Percentiles rank a stretch among this genome's conserved stretches.
Evolutionary conservation across 2,797 vertebrate genomes (phyloP).

Genomic region (Hozukius guyotensis): DNA sequence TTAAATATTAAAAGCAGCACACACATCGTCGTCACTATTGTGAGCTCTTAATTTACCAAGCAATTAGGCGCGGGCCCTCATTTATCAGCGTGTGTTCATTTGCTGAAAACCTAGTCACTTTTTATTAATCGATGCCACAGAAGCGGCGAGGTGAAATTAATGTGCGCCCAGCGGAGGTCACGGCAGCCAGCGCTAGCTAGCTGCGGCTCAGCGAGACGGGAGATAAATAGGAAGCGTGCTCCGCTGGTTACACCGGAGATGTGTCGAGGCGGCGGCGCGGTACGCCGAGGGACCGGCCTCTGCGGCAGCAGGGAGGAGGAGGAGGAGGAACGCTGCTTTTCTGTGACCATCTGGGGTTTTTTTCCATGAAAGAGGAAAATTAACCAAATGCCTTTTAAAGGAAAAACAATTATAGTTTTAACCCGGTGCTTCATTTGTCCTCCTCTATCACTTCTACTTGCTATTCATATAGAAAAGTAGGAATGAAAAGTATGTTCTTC

Average conservation of each 20-base stretch:
- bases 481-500: neutral
- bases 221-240: conserved; percentile 90
- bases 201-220: conserved; percentile 79
- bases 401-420: conserved; percentile 80
- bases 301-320: conserved; percentile 70
- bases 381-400: conserved; percentile 70
- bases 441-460: conserved; percentile 1
- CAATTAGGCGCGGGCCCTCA: conserved; percentile 98
- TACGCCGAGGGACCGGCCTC: conserved; percentile 79
- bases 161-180: conserved; percentile 92
- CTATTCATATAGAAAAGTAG: conserved; percentile 14
- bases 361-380: conserved; percentile 57
- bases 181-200: conserved; percentile 81
- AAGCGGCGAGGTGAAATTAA: conserved; percentile 94
- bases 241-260: conserved; percentile 84
- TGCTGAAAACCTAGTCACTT: conserved; percentile 94
- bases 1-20: conserved; percentile 98
- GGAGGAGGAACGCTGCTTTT: conserved; percentile 66
- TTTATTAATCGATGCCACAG: conserved; percentile 97
- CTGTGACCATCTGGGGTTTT: conserved; percentile 84
- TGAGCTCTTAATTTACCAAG: conserved; percentile 99
- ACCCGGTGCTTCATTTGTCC: conserved; percentile 37
- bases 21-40: conserved; percentile 91
- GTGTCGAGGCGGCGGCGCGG: conserved; percentile 78
- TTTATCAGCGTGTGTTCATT: conserved; percentile 97